Base-by-base conservation (phyloP, 2,113 vertebrate species). In the Hemicordylus capensis region DNA sequence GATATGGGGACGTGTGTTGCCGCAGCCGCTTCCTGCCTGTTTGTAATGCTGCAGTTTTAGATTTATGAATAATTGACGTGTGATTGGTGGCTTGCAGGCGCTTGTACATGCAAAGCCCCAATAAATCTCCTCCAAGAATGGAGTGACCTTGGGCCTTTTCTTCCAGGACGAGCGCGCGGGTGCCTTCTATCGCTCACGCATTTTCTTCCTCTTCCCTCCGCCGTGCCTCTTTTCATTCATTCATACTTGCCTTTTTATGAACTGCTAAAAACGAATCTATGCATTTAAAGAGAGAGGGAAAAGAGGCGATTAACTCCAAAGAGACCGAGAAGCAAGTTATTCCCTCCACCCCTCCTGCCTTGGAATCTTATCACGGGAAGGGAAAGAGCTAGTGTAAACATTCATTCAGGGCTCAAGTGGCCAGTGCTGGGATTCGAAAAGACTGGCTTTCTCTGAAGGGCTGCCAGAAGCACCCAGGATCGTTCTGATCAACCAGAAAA, bases 51-150 rank as follows among this genome's bases (percentile, higher is more conserved):
- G 73, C 67, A 14, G 34, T 77, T 83, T 63, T 12, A 44, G 72
- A 44, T 77, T 70, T 78, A 78, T 87, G 74, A 87, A 83, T 83
- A 87, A 83, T 83, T 87, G 56, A 82, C 48, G 54, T 39, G 26
- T 83, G 74, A 78, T 78, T 83, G 83, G 86, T 72, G 80, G 20
- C 66, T 76, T 72, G 14, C 37, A 28, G 37, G 75, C 69, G 56
- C 64, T 64, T 48, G 37, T 20, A 20, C 0, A n/a, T 11, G 11
- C 17, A 51, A 63, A 70, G 34, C 74, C 64, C 44, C 37, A 20
- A 72, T 76, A 54, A 76, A 76, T 69, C 79, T 70, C 6, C 34
- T 59, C 28, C n/a, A 2, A 54, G 80, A 77, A 72, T n/a, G 56
- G 44, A 48, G 42, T 63, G 74, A 87, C 80, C 80, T 78, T 87